A percentile compares a stretch with the other conserved stretches of the same genome.
Conservation (phyloP, 2,797 vertebrate species). For the Perodicticus potto region DNA sequence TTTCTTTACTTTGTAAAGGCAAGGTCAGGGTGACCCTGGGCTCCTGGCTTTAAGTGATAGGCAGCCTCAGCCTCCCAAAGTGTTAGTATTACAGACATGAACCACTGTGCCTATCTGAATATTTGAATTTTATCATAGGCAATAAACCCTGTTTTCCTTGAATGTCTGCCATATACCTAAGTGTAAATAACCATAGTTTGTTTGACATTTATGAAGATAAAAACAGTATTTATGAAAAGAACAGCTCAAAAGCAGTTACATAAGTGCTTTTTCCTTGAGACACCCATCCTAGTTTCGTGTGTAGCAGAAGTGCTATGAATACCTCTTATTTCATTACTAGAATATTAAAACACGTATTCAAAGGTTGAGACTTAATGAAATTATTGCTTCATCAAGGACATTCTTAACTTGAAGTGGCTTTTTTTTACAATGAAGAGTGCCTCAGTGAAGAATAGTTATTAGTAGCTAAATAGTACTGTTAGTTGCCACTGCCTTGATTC, state of each 20-base stretch:
- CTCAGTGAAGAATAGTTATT: background rate
- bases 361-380: background rate
- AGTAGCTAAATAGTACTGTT: background rate
- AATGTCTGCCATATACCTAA: constrained; percentile 9
- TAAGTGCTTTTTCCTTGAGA: background rate
- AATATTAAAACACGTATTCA: background rate
- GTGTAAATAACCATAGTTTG: background rate
- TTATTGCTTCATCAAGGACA: constrained; percentile 22
- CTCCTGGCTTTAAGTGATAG: background rate
- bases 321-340: background rate
- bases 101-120: background rate
- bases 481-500: background rate
- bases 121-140: background rate
- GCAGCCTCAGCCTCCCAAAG: background rate
- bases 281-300: background rate
- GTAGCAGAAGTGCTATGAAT: background rate
- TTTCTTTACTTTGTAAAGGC: background rate
- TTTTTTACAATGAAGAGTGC: background rate
- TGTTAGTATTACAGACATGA: background rate
- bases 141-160: constrained; percentile 15
- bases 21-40: background rate
- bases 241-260: background rate
- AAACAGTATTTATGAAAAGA: constrained; percentile 20
- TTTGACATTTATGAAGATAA: background rate
- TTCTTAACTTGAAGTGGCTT: constrained; percentile 6